Conservation (phyloP, 2,113 vertebrate species). For the Eulemur macaco region DNA sequence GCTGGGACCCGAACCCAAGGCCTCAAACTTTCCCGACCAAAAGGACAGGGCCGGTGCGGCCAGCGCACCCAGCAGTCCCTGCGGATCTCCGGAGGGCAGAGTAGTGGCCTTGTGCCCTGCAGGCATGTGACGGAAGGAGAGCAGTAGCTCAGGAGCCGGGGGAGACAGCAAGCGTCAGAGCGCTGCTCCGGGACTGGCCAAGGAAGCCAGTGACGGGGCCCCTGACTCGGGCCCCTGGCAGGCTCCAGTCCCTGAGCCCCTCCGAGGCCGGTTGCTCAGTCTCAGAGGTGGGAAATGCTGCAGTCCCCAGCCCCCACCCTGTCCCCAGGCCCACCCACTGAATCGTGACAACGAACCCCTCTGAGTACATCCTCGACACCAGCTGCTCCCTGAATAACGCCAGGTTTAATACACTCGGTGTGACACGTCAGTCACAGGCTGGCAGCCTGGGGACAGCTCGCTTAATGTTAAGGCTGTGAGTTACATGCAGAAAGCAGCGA, state of each 20-base stretch:
- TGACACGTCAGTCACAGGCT: neutral
- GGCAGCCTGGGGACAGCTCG: neutral
- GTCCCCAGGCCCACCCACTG: too few species aligned
- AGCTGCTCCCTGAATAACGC: neutral
- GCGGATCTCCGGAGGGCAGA: too few species aligned
- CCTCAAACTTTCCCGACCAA: neutral
- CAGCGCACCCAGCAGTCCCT: too few species aligned
- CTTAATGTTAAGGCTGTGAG: neutral
- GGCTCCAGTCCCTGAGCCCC: neutral
- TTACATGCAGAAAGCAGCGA: fast-evolving
- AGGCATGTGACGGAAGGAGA: neutral
- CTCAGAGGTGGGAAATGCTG: neutral
- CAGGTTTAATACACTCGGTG: fast-evolving
- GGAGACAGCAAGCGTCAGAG: neutral
- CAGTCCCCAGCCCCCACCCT: neutral
- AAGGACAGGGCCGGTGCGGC: neutral
- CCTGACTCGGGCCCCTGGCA: too few species aligned
- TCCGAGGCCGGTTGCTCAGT: neutral
- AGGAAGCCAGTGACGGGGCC: too few species aligned
- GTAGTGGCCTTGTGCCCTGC: fast-evolving
- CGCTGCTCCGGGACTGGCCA: neutral
- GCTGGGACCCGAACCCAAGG: neutral
- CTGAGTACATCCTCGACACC: fast-evolving
- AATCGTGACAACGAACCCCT: neutral
- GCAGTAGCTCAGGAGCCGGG: fast-evolving